Conservation (phyloP, 1,140 invertebrate species). For the Bombus pyrosoma region DNA sequence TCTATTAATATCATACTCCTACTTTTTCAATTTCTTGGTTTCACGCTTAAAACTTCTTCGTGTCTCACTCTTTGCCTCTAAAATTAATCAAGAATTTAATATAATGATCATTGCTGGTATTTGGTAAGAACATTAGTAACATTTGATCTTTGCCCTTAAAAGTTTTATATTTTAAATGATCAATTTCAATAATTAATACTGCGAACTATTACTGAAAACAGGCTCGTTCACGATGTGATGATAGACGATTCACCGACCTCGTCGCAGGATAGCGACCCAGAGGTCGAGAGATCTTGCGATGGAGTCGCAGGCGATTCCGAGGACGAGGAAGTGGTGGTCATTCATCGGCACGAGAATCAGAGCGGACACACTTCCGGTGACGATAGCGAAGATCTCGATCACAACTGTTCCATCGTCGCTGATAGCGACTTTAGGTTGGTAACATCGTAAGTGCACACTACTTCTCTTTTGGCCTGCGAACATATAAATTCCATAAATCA, state of each 20-base stretch:
- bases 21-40: not conserved
- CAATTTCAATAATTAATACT: not conserved
- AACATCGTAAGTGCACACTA: slow-evolving; percentile 63
- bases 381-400: slow-evolving; percentile 78
- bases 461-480: not conserved
- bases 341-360: slow-evolving; percentile 76
- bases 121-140: not conserved
- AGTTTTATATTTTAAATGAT: not conserved
- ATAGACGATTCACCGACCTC: slow-evolving; percentile 89
- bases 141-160: not conserved
- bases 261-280: slow-evolving; percentile 86
- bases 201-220: slow-evolving; percentile 67
- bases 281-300: slow-evolving; percentile 72
- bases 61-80: not conserved
- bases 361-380: slow-evolving; percentile 79
- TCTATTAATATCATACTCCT: too few relatives aligned
- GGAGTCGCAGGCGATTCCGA: slow-evolving; percentile 70
- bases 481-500: not conserved
- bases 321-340: slow-evolving; percentile 77
- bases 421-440: slow-evolving; percentile 80
- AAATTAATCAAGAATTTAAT: not conserved
- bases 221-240: slow-evolving; percentile 90
- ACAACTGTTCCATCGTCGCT: slow-evolving; percentile 78
- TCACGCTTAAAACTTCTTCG: not conserved
- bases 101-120: too few relatives aligned